These are phyloP conservation scores for Sebastes itinus DNA, from an alignment of 2,797 vertebrate genomes.

Conservation along the genomic window DNA sequence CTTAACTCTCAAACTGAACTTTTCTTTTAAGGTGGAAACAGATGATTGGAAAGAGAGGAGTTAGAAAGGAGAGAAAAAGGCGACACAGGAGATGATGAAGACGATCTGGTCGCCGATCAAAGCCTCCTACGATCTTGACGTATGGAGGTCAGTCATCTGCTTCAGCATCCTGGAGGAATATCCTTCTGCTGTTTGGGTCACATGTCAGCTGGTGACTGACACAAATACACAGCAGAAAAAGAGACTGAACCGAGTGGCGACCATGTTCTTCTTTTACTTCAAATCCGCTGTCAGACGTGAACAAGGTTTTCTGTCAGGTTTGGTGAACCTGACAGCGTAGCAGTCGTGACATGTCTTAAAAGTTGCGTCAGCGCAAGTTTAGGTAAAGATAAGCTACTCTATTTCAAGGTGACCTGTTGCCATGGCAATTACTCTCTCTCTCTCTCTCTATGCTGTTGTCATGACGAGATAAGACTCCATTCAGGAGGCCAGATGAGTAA, in stretches of 20 bases:
- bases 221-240: conserved; percentile 34
- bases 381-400: conserved; percentile 3
- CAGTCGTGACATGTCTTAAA: background rate
- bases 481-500: conserved; percentile 60
- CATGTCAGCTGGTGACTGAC: conserved; percentile 38
- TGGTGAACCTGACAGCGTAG: background rate
- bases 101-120: conserved; percentile 33
- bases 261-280: background rate
- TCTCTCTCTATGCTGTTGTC: conserved; percentile 49
- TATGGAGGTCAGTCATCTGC: conserved; percentile 59
- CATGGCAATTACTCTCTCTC: conserved; percentile 68
- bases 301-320: background rate
- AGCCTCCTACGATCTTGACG: conserved; percentile 39
- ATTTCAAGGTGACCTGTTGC: conserved; percentile 75
- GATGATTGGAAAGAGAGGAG: background rate
- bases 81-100: background rate
- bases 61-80: background rate
- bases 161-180: conserved; percentile 51
- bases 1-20: no score
- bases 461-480: conserved; percentile 70
- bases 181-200: conserved; percentile 38
- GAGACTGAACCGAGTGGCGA: background rate
- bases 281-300: background rate
- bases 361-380: background rate
- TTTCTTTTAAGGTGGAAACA: background rate